Evolutionary conservation across 2,113 vertebrate genomes (phyloP).

Genomic region (Chinchilla lanigera): DNA sequence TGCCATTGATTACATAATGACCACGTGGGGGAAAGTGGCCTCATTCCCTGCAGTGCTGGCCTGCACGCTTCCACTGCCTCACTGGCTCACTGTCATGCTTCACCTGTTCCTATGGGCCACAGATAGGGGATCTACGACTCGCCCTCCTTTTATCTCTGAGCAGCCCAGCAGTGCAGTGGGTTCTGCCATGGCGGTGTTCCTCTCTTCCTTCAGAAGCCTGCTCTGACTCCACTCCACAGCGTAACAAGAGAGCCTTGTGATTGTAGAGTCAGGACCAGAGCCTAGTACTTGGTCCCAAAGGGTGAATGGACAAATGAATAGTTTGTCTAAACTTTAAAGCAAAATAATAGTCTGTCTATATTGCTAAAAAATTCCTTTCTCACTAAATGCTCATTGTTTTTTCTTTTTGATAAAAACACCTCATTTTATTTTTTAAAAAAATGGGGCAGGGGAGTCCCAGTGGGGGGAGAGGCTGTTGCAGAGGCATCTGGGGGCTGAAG

Average conservation of each 20-base stretch:
- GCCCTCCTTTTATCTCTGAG: not conserved
- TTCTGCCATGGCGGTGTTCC: not conserved
- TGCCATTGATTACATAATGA: not conserved
- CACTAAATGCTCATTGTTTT: not conserved
- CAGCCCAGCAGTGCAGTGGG: rapidly evolving
- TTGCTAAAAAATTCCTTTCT: not conserved
- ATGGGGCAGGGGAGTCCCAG: not conserved
- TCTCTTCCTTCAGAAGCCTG: not conserved
- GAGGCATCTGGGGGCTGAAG: not conserved
- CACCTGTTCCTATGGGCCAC: not conserved
- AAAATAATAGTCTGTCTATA: not conserved
- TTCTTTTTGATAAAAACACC: not conserved
- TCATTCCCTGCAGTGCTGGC: not conserved
- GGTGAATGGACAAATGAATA: not conserved
- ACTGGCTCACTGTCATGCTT: not conserved
- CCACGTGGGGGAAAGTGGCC: not conserved
- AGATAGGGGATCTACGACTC: rapidly evolving
- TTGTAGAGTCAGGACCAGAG: not conserved
- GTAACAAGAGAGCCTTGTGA: not conserved
- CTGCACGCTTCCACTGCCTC: not conserved
- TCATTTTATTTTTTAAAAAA: not conserved
- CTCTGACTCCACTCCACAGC: not conserved
- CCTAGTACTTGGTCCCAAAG: not conserved
- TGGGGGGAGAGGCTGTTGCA: not conserved
- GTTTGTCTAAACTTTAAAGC: conserved; percentile 1